Conservation (phyloP, 35 echinoderm and acorn worm species). For the Apostichopus parvimensis region DNA sequence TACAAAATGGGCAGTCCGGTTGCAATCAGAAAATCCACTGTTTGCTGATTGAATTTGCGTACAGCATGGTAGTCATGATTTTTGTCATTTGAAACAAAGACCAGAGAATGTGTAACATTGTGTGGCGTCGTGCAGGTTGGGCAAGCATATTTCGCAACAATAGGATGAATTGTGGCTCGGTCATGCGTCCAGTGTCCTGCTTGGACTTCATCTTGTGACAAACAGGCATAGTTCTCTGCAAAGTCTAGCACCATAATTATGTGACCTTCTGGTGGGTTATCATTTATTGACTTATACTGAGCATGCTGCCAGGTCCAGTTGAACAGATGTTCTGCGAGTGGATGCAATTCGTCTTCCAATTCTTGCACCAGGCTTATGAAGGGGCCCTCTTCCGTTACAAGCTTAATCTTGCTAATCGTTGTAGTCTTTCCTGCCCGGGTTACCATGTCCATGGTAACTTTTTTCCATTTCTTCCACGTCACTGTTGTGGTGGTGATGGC, state of each 20-base stretch:
- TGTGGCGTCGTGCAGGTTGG: not conserved
- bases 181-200: slow-evolving; percentile 32
- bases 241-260: slow-evolving; percentile 45
- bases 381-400: not conserved
- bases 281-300: not conserved
- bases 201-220: slow-evolving; percentile 48
- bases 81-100: not conserved
- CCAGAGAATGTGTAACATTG: not conserved
- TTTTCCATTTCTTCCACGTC: slow-evolving; percentile 21
- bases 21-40: not conserved
- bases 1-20: not conserved
- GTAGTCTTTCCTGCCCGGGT: not conserved
- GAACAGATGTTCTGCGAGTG: not conserved
- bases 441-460: not conserved
- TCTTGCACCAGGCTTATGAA: not conserved
- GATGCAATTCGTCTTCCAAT: not conserved
- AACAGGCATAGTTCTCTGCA: slow-evolving; percentile 43
- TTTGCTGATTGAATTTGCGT: not conserved
- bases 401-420: no score
- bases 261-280: not conserved
- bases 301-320: not conserved
- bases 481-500: not conserved
- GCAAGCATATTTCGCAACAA: slow-evolving; percentile 31
- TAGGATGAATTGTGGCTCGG: slow-evolving; percentile 13
- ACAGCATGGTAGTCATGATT: slow-evolving; percentile 6